Evolutionary conservation across 2,797 vertebrate genomes (phyloP).

Genomic region (Sibirionetta formosa): DNA sequence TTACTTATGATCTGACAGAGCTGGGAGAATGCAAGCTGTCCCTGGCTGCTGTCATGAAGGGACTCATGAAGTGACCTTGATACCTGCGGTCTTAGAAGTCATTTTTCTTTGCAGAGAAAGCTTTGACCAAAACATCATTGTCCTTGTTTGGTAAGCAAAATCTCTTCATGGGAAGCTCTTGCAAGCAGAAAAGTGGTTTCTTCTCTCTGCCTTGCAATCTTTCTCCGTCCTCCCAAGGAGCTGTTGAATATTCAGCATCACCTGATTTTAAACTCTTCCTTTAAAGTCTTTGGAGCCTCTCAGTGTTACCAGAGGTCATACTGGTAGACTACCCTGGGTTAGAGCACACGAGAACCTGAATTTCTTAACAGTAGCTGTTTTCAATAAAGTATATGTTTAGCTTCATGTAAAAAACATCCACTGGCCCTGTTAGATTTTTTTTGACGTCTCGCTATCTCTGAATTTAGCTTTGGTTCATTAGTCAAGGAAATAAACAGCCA

Average conservation of each 20-base stretch:
- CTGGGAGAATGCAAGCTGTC: background rate
- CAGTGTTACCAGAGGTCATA: background rate
- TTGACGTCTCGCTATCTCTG: slow-evolving; percentile 69
- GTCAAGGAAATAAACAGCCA: slow-evolving; percentile 80
- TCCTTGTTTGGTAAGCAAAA: background rate
- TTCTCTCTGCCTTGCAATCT: background rate
- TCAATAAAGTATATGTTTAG: slow-evolving; percentile 71
- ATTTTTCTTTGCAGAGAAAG: background rate
- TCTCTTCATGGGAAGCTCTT: background rate
- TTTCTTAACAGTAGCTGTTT: slow-evolving; percentile 60
- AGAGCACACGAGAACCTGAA: slow-evolving; percentile 56
- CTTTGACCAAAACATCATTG: background rate
- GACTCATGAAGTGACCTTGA: background rate
- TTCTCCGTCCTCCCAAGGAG: background rate
- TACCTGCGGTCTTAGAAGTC: background rate
- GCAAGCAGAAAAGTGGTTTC: background rate
- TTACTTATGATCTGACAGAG: background rate
- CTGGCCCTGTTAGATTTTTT: slow-evolving; percentile 67
- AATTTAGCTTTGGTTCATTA: slow-evolving; percentile 78
- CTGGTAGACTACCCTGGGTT: background rate
- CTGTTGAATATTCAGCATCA: slow-evolving; percentile 6
- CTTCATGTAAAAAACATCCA: slow-evolving; percentile 42
- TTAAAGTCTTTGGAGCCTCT: background rate
- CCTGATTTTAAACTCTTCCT: background rate
- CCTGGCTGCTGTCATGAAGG: background rate